Evolutionary conservation across 2,888 invertebrate species (phyloP), one percentile per base, ranked within the genome.

Genomic region (Xestobium rufovillosum): DNA sequence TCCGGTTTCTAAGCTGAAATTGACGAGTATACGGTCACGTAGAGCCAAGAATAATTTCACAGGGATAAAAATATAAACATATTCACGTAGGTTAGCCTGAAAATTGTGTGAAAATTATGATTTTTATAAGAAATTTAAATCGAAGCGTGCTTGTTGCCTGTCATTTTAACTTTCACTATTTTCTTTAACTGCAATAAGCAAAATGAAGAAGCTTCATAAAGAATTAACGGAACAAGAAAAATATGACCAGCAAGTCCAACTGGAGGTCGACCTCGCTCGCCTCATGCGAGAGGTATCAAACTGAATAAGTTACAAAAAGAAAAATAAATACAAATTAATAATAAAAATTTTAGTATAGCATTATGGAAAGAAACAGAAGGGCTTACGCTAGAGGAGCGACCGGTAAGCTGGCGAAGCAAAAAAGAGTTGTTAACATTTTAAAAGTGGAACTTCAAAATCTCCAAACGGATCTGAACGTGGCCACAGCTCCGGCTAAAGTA

Each of bases 331-430:
- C n/a, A n/a, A n/a, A n/a, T n/a, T n/a, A n/a, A n/a, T n/a, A n/a
- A n/a, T n/a, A n/a, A n/a, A n/a, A n/a, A 26, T 37, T 45, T 17
- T 63, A 76, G 69, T 83, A 79, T 59, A 71, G 83, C 11, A 80
- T 84, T 49, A 83, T 87, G 81, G 85, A 87, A 59, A 76, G 80
- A 42, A 84, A 86, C 60, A 69, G 83, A 2, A 69, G 73, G 2
- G 72, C 77, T 0, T 83, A 82, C 52, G 72, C 73, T 35, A 78
- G 76, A 54, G 50, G 49, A 3, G 76, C 76, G 9, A 75, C 76
- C 50, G 72, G 78, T 3, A 74, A 78, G 38, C 63, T 79, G 9
- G 66, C 73, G 27, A 75, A 75, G 56, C 77, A 80, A 55, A 68
- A 71, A 50, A 74, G 71, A 51, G 73, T 79, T 44, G 71, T 83